Percentiles rank a stretch among this genome's conserved stretches.
Evolutionary conservation across 2,888 invertebrate genomes (phyloP).

Genomic region (Tenthredo notha): DNA sequence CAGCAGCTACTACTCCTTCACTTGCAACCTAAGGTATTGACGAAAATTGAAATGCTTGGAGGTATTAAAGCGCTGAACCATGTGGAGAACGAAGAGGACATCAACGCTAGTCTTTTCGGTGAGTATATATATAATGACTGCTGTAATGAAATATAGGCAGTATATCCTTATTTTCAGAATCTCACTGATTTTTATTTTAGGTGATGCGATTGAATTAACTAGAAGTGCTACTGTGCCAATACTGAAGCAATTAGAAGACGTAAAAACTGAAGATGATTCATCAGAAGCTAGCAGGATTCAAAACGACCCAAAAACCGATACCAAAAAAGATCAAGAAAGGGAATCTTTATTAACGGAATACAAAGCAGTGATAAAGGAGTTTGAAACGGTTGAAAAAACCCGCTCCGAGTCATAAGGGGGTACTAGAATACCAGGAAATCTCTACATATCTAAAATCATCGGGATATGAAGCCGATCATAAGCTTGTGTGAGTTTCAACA

Average conservation of each 20-base stretch:
- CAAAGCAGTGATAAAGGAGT: slow-evolving; percentile 42
- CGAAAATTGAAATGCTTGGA: slow-evolving; percentile 66
- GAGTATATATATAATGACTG: slow-evolving; percentile 26
- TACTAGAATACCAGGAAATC: neutral
- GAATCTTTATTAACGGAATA: slow-evolving; percentile 39
- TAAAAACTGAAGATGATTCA: neutral
- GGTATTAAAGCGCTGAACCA: slow-evolving; percentile 62
- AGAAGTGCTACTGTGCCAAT: slow-evolving; percentile 61
- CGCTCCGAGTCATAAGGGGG: neutral
- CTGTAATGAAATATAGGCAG: neutral
- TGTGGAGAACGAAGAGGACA: slow-evolving; percentile 64
- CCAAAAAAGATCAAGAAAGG: neutral
- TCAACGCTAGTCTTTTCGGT: slow-evolving; percentile 62
- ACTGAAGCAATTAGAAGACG: slow-evolving; percentile 54
- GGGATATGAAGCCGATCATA: neutral
- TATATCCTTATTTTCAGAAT: neutral
- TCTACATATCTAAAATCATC: neutral
- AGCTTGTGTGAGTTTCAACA: neutral
- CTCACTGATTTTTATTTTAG: slow-evolving; percentile 10
- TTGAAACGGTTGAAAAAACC: slow-evolving; percentile 39
- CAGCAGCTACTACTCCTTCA: slow-evolving; percentile 80
- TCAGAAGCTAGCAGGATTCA: neutral
- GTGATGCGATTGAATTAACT: slow-evolving; percentile 55
- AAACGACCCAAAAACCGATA: neutral
- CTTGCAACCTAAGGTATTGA: slow-evolving; percentile 71